Base-by-base conservation (phyloP, 2,113 vertebrate genomes). In the Aramus guarauna region DNA sequence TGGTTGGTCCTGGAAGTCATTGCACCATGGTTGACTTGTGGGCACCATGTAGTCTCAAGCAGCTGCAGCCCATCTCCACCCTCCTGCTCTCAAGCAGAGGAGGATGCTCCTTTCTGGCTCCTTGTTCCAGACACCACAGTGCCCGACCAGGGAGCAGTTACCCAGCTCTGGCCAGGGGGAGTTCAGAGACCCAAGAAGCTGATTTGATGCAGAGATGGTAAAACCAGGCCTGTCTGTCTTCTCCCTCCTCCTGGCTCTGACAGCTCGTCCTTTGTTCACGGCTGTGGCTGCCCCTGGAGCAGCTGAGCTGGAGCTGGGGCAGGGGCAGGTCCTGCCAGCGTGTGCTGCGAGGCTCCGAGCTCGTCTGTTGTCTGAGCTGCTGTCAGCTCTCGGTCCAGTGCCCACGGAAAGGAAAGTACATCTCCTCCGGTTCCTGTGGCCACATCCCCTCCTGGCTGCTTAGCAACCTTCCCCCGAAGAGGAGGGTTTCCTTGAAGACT, bases 381-480 rank as follows among this genome's bases (percentile, higher is more conserved):
- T 91, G 50, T 88, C 79, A 84, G 94, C 85, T 83, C 81, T 69
- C 3, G 6, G 58, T 72, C 95, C 50, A 45, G 76, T 98, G 93
- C 97, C 76, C 32, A n/a, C 81, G 97, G 96, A 94, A 94, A 85
- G 75, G 90, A 96, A 94, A 96, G 96, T 83, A 90, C 89, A 95
- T 88, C 91, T 96, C 89, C 76, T 96, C 86, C 30, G 19, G 73
- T 76, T 63, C 95, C 83, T 2, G 93, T 94, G 95, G 97, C 94
- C 97, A 82, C 81, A 94, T 96, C 94, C 96, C 82, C 89, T 96
- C 92, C 96, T 91, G 92, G 98, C 98, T 98, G 98, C 98, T 98
- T 98, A 98, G 98, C 97, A 98, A 98, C 98, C 95, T 97, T 94
- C 94, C 94, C 92, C 94, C 7, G 24, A 88, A 85, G 94, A 94